These are phyloP conservation scores for Acronicta psi DNA, from an alignment of 2,888 invertebrate species.

Conservation along the genomic window DNA sequence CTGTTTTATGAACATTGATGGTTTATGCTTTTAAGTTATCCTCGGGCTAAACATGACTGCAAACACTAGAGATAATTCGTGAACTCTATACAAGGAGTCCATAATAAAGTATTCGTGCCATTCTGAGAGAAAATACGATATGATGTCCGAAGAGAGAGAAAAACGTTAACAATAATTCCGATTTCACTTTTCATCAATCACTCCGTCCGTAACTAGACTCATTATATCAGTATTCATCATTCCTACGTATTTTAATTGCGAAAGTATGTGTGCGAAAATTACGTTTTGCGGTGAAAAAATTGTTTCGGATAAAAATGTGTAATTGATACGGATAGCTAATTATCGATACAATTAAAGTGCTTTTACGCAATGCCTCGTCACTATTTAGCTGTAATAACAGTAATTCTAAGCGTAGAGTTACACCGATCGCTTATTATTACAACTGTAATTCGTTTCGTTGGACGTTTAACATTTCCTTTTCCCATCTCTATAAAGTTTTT, in stretches of 20 bases:
- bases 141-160: conserved; percentile 32
- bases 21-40: conserved; percentile 46
- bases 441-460: conserved; percentile 9
- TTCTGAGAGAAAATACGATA: conserved; percentile 45
- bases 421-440: conserved; percentile 10
- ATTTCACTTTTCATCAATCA: conserved; percentile 67
- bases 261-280: conserved; percentile 50
- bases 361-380: conserved; percentile 41
- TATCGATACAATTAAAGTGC: conserved; percentile 53
- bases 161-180: conserved; percentile 34
- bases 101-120: conserved; percentile 42
- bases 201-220: conserved; percentile 48
- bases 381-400: conserved; percentile 41
- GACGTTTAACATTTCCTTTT: neutral
- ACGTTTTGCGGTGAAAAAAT: conserved; percentile 20
- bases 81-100: conserved; percentile 41
- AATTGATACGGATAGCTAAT: conserved; percentile 52
- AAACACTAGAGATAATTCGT: conserved; percentile 46
- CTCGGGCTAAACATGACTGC: conserved; percentile 47
- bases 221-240: conserved; percentile 59
- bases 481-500: neutral
- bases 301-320: conserved; percentile 46
- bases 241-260: conserved; percentile 65
- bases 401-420: conserved; percentile 22
- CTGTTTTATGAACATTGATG: conserved; percentile 41